phyloP scores from a whole-genome alignment of 2,888 invertebrate genomes.

The Melipona bicolor region DNA sequence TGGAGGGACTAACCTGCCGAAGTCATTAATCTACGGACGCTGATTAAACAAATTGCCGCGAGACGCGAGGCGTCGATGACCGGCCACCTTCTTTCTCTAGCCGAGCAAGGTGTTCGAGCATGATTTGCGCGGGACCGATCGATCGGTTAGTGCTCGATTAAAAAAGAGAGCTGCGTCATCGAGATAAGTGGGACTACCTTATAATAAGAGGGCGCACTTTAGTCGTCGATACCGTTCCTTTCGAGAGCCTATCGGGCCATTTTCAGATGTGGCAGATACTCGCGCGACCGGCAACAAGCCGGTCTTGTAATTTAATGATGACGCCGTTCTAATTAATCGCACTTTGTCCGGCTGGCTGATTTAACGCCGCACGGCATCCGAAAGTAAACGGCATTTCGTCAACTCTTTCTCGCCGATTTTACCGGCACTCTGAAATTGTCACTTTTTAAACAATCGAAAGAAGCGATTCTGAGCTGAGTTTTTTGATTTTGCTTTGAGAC shows the following conservation, averaged over 20 bases:
- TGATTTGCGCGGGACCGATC: slow-evolving; percentile 65
- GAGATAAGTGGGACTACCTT: slow-evolving; percentile 70
- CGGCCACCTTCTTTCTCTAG: slow-evolving; percentile 37
- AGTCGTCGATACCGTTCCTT: slow-evolving; percentile 45
- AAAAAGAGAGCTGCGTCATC: slow-evolving; percentile 70
- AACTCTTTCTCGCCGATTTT: neutral
- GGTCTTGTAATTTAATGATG: slow-evolving; percentile 64
- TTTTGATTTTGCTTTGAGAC: no score
- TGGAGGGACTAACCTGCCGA: slow-evolving; percentile 7
- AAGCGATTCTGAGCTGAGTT: no score
- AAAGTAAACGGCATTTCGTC: neutral
- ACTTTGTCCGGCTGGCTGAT: slow-evolving; percentile 25
- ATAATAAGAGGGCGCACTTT: slow-evolving; percentile 72
- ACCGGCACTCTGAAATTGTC: neutral
- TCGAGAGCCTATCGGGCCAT: slow-evolving; percentile 42
- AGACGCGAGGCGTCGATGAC: slow-evolving; percentile 52
- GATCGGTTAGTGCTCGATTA: slow-evolving; percentile 68
- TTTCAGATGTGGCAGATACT: slow-evolving; percentile 53
- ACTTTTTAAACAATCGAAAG: no score
- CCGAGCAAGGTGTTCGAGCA: slow-evolving; percentile 60
- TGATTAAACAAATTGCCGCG: slow-evolving; percentile 64
- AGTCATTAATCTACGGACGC: slow-evolving; percentile 61
- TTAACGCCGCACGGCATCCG: slow-evolving; percentile 18
- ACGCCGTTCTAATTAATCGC: slow-evolving; percentile 61
- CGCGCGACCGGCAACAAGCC: slow-evolving; percentile 12